Base-by-base conservation (phyloP, 2,888 invertebrate species). In the Acanthococcus lagerstroemiae region DNA sequence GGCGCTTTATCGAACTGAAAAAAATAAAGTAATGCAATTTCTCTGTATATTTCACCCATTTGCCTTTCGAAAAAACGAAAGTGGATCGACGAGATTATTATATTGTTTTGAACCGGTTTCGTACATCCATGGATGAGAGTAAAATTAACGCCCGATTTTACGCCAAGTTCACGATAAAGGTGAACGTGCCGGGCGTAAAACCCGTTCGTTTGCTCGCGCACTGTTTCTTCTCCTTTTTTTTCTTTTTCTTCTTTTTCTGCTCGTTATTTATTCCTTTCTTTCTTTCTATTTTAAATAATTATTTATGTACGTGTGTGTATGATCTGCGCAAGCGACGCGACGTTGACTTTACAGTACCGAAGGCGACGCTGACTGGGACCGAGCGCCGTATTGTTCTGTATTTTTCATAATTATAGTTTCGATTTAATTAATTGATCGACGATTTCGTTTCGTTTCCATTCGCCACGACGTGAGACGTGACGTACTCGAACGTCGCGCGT, bases 51-150 rank as follows among this genome's bases (percentile, higher is more conserved):
- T 46, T 19, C 22, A 58, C 17, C 19, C 45, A 25, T 58, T 58
- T 46, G 58, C 58, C 58, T 58, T 58, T 58, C 58, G 58, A 58
- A 58, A 58, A 58, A 58, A 58, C 58, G 58, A 58, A 58, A 58
- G 58, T 58, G 58, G 58, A 58, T 58, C 58, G 58, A 58, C 58
- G 24, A 58, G 58, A 58, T 15, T 37, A 37, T 37, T 37, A 37
- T 58, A 58, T 58, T 58, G 58, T 58, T 58, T 58, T 58, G 58
- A 58, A 58, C 58, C 58, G 58, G 58, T 58, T 58, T 58, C 25
- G 21, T 45, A 45, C 58, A 46, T 37, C 21, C 22, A 37, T n/a
- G 45, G 58, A 58, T 22, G 58, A 58, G 58, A 58, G 58, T 58
- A 58, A 58, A 58, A 58, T 58, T 58, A 37, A 58, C 37, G 44